Conservation (phyloP, 2,888 invertebrate genomes). For the Labia minor region DNA sequence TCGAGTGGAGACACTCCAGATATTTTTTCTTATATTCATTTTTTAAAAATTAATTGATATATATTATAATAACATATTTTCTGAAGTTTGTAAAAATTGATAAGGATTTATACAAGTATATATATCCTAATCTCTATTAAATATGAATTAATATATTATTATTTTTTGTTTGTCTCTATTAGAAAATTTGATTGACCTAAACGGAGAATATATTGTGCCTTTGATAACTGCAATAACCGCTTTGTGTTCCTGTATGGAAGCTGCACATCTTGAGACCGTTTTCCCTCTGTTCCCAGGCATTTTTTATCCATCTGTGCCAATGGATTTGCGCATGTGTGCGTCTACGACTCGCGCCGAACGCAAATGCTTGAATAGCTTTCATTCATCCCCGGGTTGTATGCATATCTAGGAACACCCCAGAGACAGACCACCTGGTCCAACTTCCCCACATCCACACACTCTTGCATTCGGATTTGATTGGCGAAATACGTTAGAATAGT, state of each 20-base stretch:
- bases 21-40: too few relatives aligned
- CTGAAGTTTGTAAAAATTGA: too few relatives aligned
- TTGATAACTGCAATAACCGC: not conserved
- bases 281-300: not conserved
- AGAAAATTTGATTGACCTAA: too few relatives aligned
- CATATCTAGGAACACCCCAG: not conserved
- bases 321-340: not conserved
- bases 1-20: too few relatives aligned
- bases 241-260: not conserved
- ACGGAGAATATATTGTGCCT: too few relatives aligned
- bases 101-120: too few relatives aligned
- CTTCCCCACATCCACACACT: not conserved
- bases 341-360: not conserved
- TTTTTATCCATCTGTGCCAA: not conserved
- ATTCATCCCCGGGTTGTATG: constrained; percentile 1
- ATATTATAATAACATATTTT: too few relatives aligned
- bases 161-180: too few relatives aligned
- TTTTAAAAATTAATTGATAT: too few relatives aligned
- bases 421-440: constrained; percentile 1
- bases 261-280: not conserved
- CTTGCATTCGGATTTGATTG: not conserved
- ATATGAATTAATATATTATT: too few relatives aligned
- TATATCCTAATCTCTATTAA: too few relatives aligned
- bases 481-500: constrained; percentile 13
- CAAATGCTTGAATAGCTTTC: constrained; percentile 13